These are phyloP conservation scores for Poeciliopsis occidentalis DNA, from an alignment of 2,113 vertebrate species.

Conservation along the genomic window DNA sequence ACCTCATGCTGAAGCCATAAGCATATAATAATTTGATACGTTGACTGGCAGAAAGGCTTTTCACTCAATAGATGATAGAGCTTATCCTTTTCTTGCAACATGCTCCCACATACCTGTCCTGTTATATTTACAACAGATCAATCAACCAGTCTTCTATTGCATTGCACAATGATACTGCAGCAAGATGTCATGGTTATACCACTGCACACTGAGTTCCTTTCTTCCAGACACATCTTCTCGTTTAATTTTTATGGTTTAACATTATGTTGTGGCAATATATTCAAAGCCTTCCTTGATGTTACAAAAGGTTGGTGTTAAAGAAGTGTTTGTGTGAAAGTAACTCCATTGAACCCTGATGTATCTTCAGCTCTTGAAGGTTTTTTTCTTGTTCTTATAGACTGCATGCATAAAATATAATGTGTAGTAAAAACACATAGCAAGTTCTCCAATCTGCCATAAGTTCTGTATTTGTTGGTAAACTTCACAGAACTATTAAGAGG, in stretches of 20 bases:
- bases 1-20: background rate
- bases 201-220: background rate
- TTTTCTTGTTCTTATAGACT: too few species aligned
- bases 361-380: too few species aligned
- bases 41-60: background rate
- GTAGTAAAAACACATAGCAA: background rate
- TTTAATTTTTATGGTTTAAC: background rate
- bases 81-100: background rate
- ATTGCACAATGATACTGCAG: conserved; percentile 5
- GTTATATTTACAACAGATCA: conserved; percentile 7
- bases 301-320: too few species aligned
- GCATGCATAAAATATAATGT: too few species aligned
- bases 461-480: background rate
- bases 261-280: background rate
- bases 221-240: background rate
- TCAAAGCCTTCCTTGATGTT: too few species aligned
- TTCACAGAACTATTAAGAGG: background rate
- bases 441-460: background rate
- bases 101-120: background rate
- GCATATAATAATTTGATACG: background rate
- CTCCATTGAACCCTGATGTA: too few species aligned
- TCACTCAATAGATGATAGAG: background rate
- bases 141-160: conserved; percentile 5
- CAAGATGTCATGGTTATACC: conserved; percentile 4
- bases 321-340: too few species aligned